Evolutionary conservation across 1,140 invertebrate species (phyloP).

Genomic region (Ylistrum balloti): DNA sequence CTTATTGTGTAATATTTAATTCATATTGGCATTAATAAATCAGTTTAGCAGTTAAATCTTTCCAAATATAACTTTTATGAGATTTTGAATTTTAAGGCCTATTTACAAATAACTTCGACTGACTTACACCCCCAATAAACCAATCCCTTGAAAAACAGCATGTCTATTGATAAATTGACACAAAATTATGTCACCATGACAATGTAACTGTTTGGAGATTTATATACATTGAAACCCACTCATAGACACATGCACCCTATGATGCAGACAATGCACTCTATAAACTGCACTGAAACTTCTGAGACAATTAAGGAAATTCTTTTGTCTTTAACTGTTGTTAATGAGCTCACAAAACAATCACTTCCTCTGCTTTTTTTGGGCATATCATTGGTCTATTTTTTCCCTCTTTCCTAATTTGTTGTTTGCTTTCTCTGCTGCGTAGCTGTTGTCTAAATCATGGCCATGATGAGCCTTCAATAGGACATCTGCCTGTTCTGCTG

Average conservation of each 20-base stretch:
- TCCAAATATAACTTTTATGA: no score
- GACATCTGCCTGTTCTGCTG: slow-evolving; percentile 18
- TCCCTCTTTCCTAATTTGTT: slow-evolving; percentile 23
- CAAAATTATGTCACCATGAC: neutral
- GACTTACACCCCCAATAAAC: no score
- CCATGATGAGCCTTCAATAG: neutral
- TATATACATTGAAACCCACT: neutral
- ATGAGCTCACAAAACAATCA: slow-evolving; percentile 38
- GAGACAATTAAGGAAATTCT: slow-evolving; percentile 34
- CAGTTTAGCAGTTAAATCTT: neutral
- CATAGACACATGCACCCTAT: neutral
- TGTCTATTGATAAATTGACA: no score
- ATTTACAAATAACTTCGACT: no score
- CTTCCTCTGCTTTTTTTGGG: neutral
- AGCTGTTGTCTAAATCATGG: slow-evolving; percentile 32
- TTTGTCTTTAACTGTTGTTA: slow-evolving; percentile 10
- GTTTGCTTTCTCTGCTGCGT: neutral
- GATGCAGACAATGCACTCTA: neutral
- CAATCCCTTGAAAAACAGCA: no score
- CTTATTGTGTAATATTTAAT: neutral
- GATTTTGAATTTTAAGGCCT: no score
- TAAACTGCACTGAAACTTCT: neutral
- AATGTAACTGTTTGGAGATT: neutral
- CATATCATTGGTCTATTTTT: slow-evolving; percentile 28
- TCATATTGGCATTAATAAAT: slow-evolving; percentile 26